A percentile compares a stretch with the other conserved stretches of the same genome.
Conservation (phyloP, 2,113 vertebrate species). For the Myocastor coypus region DNA sequence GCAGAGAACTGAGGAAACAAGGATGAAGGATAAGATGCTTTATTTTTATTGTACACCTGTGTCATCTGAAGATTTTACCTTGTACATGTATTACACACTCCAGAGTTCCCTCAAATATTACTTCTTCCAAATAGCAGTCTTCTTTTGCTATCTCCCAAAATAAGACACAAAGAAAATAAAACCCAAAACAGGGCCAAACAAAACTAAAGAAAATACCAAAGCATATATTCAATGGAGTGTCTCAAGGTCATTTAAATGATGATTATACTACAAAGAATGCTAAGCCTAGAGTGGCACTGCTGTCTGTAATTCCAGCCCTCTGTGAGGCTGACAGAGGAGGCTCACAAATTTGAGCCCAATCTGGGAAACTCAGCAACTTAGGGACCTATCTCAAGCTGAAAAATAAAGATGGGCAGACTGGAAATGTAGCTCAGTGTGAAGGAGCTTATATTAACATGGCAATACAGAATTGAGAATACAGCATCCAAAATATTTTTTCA, state of each 20-base stretch:
- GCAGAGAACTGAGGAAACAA: not conserved
- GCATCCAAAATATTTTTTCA: not conserved
- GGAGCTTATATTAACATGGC: conserved; percentile 16
- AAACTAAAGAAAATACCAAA: conserved; percentile 34
- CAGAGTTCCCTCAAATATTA: conserved; percentile 13
- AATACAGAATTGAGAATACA: conserved; percentile 25
- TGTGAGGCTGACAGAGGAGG: no score
- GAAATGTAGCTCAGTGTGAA: no score
- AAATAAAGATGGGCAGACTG: no score
- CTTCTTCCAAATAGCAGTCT: conserved; percentile 9
- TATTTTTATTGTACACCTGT: not conserved
- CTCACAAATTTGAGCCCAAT: no score
- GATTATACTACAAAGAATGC: conserved; percentile 27
- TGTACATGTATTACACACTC: not conserved
- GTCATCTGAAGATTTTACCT: conserved; percentile 16
- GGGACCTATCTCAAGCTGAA: no score
- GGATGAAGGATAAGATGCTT: not conserved
- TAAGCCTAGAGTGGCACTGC: not conserved
- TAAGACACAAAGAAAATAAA: conserved; percentile 42
- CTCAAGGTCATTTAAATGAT: conserved; percentile 20
- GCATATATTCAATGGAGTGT: conserved; percentile 32
- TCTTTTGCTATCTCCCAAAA: conserved; percentile 30
- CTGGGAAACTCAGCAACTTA: no score
- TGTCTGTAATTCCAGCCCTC: no score
- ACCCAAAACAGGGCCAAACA: conserved; percentile 17